Evolutionary conservation across 2,797 vertebrate genomes (phyloP), one percentile per base, ranked within the genome.

Genomic region (Spea hammondii): DNA sequence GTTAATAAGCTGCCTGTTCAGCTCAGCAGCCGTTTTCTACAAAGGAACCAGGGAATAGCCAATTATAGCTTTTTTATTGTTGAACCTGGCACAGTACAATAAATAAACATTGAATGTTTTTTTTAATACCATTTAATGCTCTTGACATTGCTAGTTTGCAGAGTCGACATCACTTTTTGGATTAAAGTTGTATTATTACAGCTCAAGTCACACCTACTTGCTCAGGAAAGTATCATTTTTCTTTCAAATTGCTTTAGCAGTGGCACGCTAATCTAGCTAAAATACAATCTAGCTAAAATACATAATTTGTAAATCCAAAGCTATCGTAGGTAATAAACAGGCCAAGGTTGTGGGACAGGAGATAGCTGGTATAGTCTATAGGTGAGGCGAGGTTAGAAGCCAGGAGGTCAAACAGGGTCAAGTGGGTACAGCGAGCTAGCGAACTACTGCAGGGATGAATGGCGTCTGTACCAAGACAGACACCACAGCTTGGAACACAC

Each of bases 61-160:
- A 81, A 73, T 81, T 81, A 81, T 47, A 81, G 70, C 64, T 53
- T 73, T 79, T 76, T 81, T 81, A 81, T 81, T 73, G 79, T 72
- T 54, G 44, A 77, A 77, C 72, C 53, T 81, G 64, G 74, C 70
- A 68, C 65, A 69, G n/a, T 49, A 65, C 6, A 44, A 81, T 77
- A 81, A 73, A 81, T 81, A 81, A 73, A 51, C 74, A 68, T 49
- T 66, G 74, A 76, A 59, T 50, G 75, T 72, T 72, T 74, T 79
- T 70, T 72, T 60, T 69, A 60, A 67, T 46, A 72, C 17, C 48
- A 73, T 72, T 81, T 72, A 68, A 54, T 64, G 64, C 64, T 64
- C 48, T 67, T n/a, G 14, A 64, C 60, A 51, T 77, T 76, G 53
- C 69, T 47, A 78, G 44, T 76, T 62, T 72, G 53, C n/a, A 51